Evolutionary conservation across 2,888 invertebrate genomes (phyloP).

Genomic region (Ceratothoa steindachneri): DNA sequence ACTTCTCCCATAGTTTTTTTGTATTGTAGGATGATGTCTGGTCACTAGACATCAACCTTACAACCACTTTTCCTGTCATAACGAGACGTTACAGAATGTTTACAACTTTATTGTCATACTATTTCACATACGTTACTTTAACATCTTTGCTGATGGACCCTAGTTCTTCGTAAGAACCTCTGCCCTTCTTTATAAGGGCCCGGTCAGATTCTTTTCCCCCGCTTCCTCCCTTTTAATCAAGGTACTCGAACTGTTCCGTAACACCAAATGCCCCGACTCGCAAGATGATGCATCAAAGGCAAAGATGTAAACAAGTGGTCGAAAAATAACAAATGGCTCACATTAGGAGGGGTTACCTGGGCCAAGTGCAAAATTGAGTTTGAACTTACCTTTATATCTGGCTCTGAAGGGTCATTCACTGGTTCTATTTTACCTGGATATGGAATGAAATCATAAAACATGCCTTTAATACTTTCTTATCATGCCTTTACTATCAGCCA

Average conservation of each 20-base stretch:
- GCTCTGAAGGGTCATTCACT: conserved; percentile 13
- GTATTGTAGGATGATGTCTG: conserved; percentile 15
- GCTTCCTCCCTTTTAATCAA: not conserved
- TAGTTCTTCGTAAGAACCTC: conserved; percentile 25
- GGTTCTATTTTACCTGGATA: conserved; percentile 20
- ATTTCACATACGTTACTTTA: conserved; percentile 19
- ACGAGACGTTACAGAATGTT: not conserved
- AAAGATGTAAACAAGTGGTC: conserved; percentile 7
- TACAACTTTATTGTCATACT: conserved; percentile 6
- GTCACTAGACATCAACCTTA: conserved; percentile 17
- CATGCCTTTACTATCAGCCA: conserved; percentile 1
- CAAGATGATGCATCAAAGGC: conserved; percentile 15
- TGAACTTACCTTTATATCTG: conserved; percentile 9
- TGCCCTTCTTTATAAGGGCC: not conserved
- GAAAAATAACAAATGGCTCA: not conserved
- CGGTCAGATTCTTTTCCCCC: not conserved
- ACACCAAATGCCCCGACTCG: conserved; percentile 11
- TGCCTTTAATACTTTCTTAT: conserved; percentile 9
- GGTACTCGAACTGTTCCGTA: conserved; percentile 13
- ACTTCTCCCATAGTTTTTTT: conserved; percentile 20
- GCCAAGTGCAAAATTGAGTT: conserved; percentile 18
- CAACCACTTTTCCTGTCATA: conserved; percentile 19
- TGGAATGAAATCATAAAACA: conserved; percentile 18
- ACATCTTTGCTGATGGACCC: conserved; percentile 2
- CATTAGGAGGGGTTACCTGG: not conserved